Percentiles rank a stretch among this genome's conserved stretches.
Evolutionary conservation across 2,797 vertebrate species (phyloP).

Genomic region (Rousettus madagascariensis): DNA sequence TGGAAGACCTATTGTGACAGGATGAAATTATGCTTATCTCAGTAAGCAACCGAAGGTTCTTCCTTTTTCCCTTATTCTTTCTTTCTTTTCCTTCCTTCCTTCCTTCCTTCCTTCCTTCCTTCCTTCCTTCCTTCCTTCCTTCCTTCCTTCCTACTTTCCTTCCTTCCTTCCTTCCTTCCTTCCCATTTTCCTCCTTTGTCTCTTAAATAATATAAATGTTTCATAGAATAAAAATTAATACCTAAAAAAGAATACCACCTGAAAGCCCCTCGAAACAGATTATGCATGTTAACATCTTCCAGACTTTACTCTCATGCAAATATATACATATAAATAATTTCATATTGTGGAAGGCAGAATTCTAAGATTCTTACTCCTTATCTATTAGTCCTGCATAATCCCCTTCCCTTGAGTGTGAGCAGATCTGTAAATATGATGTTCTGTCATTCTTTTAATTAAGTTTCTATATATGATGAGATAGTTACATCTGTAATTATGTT

Average conservation of each 20-base stretch:
- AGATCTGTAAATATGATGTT: background rate
- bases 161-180: background rate
- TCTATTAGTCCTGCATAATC: background rate
- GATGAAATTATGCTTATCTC: constrained; percentile 26
- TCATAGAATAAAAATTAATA: constrained; percentile 39
- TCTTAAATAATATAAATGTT: background rate
- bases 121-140: background rate
- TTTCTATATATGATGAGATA: background rate
- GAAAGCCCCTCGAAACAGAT: background rate
- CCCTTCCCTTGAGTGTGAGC: background rate
- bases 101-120: background rate
- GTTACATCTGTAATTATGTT: background rate
- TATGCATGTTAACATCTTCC: background rate
- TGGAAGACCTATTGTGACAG: background rate
- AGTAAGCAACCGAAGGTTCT: background rate
- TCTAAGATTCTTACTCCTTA: background rate
- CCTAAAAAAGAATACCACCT: background rate
- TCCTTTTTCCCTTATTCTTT: background rate
- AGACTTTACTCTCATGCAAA: background rate
- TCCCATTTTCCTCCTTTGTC: background rate
- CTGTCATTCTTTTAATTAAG: background rate
- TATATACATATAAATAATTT: background rate
- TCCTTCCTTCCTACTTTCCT: background rate
- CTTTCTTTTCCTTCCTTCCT: background rate
- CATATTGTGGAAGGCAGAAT: background rate